phyloP scores from a whole-genome alignment of 2,113 vertebrate species.

The Bagarius yarrelli region DNA sequence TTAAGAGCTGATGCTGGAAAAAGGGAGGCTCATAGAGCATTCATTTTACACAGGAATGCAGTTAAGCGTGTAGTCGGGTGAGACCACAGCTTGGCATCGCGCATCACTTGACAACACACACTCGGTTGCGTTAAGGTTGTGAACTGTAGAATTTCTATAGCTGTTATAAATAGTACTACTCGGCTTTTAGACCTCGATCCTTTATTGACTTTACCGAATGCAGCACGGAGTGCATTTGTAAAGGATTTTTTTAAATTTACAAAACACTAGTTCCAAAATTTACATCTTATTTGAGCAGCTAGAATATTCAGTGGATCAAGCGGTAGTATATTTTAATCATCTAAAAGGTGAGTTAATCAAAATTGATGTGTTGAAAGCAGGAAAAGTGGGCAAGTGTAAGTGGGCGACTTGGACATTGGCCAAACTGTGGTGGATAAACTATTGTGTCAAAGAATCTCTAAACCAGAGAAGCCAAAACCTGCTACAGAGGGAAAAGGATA shows the following conservation, averaged over 20 bases:
- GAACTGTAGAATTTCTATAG: slow-evolving; percentile 70
- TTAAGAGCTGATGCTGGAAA: slow-evolving; percentile 51
- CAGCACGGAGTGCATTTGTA: not conserved
- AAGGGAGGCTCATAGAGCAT: slow-evolving; percentile 67
- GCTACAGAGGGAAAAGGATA: too few species aligned
- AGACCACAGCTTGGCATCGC: slow-evolving; percentile 45
- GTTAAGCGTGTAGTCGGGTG: slow-evolving; percentile 62
- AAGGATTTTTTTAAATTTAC: not conserved
- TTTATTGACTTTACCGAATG: slow-evolving; percentile 61
- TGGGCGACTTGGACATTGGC: too few species aligned
- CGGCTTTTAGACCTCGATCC: slow-evolving; percentile 67
- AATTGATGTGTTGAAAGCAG: too few species aligned
- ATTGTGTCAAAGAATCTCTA: too few species aligned
- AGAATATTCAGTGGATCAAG: too few species aligned
- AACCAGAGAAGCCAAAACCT: too few species aligned
- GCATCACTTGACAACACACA: not conserved
- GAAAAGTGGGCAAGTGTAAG: too few species aligned
- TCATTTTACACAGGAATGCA: slow-evolving; percentile 58
- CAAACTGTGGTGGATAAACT: too few species aligned
- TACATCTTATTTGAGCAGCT: too few species aligned
- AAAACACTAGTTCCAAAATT: not conserved
- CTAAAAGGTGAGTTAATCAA: too few species aligned
- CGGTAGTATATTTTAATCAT: too few species aligned
- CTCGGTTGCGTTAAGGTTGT: slow-evolving; percentile 39
- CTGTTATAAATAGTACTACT: slow-evolving; percentile 72